Evolutionary conservation across 2,797 vertebrate genomes (phyloP).

Genomic region (Chaenodraco wilsoni): DNA sequence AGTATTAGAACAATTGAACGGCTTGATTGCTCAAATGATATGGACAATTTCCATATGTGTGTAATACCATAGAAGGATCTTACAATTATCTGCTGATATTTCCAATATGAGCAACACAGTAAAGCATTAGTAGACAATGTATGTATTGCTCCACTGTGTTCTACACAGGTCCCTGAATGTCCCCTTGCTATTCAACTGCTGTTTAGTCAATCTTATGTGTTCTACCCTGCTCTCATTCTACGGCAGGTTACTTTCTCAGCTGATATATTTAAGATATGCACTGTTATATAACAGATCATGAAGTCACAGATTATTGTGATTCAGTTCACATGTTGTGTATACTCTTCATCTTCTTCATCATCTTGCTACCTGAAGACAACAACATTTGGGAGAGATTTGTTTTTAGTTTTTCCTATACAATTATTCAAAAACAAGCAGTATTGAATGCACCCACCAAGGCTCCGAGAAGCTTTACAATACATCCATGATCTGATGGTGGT

Average conservation of each 20-base stretch:
- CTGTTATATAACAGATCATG: no score
- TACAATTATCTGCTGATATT: background rate
- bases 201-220: background rate
- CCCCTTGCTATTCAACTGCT: background rate
- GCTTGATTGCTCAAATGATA: no score
- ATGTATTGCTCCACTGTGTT: slow-evolving; percentile 14
- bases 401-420: no score
- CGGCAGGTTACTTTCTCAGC: background rate
- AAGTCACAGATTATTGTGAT: no score
- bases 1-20: no score
- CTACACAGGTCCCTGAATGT: background rate
- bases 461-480: no score
- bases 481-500: no score
- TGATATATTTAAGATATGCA: no score
- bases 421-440: no score
- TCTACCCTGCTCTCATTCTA: background rate
- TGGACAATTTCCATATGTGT: no score
- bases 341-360: background rate
- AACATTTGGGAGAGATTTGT: background rate
- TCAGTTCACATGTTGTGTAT: background rate
- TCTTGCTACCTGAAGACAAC: background rate
- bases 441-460: no score
- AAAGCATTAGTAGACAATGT: slow-evolving; percentile 20
- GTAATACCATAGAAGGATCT: no score
- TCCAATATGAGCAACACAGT: background rate